phyloP scores from a whole-genome alignment of 2,888 invertebrate species.

The Tenthredo amoena region DNA sequence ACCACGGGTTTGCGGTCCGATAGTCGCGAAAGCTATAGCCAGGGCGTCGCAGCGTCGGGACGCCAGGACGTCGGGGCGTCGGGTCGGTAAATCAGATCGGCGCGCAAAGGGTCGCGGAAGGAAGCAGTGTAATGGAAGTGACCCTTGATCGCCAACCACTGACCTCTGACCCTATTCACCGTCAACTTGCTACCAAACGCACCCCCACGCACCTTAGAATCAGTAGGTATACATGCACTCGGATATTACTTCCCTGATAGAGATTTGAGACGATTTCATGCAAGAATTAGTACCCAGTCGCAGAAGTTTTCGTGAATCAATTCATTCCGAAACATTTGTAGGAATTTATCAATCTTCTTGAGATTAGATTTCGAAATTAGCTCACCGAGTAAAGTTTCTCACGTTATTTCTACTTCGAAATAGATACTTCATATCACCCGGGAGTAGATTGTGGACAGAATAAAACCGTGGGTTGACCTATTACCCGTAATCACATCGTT shows the following conservation, averaged over 20 bases:
- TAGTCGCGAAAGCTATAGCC: background rate
- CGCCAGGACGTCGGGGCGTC: constrained; percentile 50
- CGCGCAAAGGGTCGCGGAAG: constrained; percentile 52
- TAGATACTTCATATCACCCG: constrained; percentile 10
- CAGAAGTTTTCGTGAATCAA: background rate
- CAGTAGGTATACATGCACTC: background rate
- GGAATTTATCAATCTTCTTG: background rate
- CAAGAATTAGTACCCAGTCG: background rate
- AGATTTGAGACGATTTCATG: constrained; percentile 7
- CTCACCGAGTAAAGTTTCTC: constrained; percentile 26
- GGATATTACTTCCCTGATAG: background rate
- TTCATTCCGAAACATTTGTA: background rate
- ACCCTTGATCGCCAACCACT: constrained; percentile 44
- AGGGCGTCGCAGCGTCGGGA: constrained; percentile 42
- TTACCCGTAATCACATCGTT: constrained; percentile 47
- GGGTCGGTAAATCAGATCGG: constrained; percentile 56
- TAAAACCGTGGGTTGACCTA: constrained; percentile 46
- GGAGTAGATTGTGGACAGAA: background rate
- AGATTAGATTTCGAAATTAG: background rate
- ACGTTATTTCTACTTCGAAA: constrained; percentile 16
- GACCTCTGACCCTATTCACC: constrained; percentile 54
- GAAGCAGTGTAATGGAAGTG: constrained; percentile 55
- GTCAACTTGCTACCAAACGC: constrained; percentile 17
- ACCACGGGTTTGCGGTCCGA: constrained; percentile 44
- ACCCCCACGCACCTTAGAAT: background rate